Conservation (phyloP, 2,888 invertebrate species). For the Lutraria lutraria region DNA sequence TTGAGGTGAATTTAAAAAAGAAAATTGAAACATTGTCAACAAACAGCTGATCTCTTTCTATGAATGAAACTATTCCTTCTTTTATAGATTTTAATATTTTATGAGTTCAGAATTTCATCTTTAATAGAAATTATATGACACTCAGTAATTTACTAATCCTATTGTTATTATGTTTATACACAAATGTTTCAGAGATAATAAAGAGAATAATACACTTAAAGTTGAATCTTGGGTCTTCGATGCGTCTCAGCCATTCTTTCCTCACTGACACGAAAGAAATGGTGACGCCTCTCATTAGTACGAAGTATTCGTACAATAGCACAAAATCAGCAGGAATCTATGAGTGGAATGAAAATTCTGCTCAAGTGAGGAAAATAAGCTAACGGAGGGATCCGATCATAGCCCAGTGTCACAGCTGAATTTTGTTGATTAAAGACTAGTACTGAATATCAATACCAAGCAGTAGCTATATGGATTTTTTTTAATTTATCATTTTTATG, state of each 20-base stretch:
- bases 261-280: conserved; percentile 20
- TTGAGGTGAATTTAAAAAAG: neutral
- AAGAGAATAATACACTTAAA: conserved; percentile 25
- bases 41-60: neutral
- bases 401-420: neutral
- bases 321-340: conserved; percentile 19
- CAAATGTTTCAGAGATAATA: conserved; percentile 25
- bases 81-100: conserved; percentile 33
- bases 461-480: neutral
- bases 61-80: conserved; percentile 20
- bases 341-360: conserved; percentile 21
- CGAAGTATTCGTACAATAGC: conserved; percentile 13
- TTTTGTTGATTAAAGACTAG: neutral
- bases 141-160: conserved; percentile 34
- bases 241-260: conserved; percentile 4
- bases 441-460: neutral
- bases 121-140: conserved; percentile 20
- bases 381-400: neutral
- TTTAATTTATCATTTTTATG: neutral
- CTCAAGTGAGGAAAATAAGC: neutral
- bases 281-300: conserved; percentile 34
- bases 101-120: conserved; percentile 19
- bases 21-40: conserved; percentile 40
- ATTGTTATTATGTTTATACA: conserved; percentile 33
- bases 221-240: conserved; percentile 23